phyloP scores from a whole-genome alignment of 2,888 invertebrate genomes.

The Melanostoma scalare region DNA sequence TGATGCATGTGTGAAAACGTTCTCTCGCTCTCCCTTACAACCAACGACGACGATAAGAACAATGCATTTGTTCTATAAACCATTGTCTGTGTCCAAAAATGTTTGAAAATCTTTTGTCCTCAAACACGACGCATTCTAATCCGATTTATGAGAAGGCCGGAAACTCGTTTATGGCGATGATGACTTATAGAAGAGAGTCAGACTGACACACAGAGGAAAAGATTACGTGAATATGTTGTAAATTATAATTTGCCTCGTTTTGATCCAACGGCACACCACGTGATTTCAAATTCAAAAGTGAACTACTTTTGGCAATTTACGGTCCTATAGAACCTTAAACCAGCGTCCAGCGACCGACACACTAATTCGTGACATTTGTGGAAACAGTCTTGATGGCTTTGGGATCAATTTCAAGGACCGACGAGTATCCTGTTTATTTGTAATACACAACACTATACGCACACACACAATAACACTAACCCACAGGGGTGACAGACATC shows the following conservation, averaged over 20 bases:
- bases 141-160: conserved; percentile 63
- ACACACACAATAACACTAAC: not conserved
- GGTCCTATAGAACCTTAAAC: too few species aligned
- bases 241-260: conserved; percentile 68
- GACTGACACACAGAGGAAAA: conserved; percentile 55
- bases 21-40: not conserved
- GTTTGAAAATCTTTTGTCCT: conserved; percentile 58
- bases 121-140: conserved; percentile 58
- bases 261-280: conserved; percentile 23
- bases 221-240: conserved; percentile 69
- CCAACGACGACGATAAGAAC: conserved; percentile 24
- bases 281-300: conserved; percentile 50
- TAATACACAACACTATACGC: conserved; percentile 46
- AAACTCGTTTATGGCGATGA: conserved; percentile 60
- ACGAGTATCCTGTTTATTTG: conserved; percentile 64
- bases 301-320: conserved; percentile 50
- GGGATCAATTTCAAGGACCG: conserved; percentile 50
- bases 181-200: conserved; percentile 25
- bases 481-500: conserved; percentile 12
- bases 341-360: conserved; percentile 8
- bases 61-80: conserved; percentile 43
- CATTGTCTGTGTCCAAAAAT: conserved; percentile 53
- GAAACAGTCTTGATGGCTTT: conserved; percentile 49
- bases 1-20: conserved; percentile 72
- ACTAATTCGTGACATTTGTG: conserved; percentile 66